Conservation (phyloP, 2,113 vertebrate species). For the Stictonetta naevosa region DNA sequence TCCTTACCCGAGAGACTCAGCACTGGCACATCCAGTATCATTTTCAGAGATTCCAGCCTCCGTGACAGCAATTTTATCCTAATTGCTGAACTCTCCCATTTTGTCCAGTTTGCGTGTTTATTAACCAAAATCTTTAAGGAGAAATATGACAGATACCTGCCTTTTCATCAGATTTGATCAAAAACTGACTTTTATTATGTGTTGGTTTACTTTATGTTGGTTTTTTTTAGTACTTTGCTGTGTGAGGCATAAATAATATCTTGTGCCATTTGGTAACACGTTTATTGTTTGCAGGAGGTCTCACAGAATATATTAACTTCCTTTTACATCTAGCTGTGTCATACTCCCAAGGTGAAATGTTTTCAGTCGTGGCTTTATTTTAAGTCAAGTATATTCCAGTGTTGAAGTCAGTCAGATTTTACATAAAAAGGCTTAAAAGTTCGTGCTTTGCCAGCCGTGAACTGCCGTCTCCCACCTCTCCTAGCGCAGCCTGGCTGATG, state of each 20-base stretch:
- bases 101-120: neutral
- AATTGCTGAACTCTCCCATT: neutral
- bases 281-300: neutral
- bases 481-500: neutral
- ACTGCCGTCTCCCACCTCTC: neutral
- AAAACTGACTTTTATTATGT: neutral
- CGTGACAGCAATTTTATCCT: neutral
- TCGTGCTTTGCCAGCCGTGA: neutral
- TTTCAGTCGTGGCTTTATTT: neutral
- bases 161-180: neutral
- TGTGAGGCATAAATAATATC: neutral
- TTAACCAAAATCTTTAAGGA: neutral
- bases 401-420: constrained; percentile 11
- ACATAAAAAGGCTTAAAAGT: neutral
- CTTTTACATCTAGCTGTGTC: constrained; percentile 23
- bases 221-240: neutral
- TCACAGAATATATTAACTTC: neutral
- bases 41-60: neutral
- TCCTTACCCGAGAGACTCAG: accelerated
- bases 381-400: neutral
- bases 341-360: neutral
- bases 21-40: accelerated
- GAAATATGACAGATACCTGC: neutral
- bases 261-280: neutral
- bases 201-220: neutral